Conservation (phyloP, 2,113 vertebrate genomes). For the Grammomys surdaster region DNA sequence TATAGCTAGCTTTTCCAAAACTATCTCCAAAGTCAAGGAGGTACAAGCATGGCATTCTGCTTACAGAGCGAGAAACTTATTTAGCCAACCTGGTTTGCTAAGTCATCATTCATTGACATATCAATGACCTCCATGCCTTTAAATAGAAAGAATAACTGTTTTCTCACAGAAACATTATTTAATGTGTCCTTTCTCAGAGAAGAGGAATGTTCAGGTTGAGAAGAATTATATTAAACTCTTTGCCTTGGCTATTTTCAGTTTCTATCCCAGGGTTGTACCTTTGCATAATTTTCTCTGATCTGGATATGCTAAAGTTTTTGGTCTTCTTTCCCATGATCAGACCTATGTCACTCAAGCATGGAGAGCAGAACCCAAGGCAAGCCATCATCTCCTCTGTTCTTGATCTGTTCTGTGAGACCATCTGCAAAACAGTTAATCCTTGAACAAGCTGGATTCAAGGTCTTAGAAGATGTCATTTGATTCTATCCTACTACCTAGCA, state of each 20-base stretch:
- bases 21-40: conserved; percentile 47
- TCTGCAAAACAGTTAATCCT: conserved; percentile 25
- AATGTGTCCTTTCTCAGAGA: conserved; percentile 52
- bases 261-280: background rate
- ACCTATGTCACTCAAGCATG: background rate
- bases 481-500: conserved; percentile 53
- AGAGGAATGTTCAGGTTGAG: conserved; percentile 25
- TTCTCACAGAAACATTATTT: conserved; percentile 18
- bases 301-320: background rate
- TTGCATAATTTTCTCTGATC: background rate
- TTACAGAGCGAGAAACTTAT: conserved; percentile 32
- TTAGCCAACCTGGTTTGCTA: conserved; percentile 45
- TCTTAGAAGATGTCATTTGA: conserved; percentile 59
- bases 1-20: conserved; percentile 9
- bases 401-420: background rate
- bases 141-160: conserved; percentile 55
- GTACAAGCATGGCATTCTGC: background rate
- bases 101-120: conserved; percentile 50
- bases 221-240: conserved; percentile 23
- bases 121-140: conserved; percentile 23
- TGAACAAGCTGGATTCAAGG: conserved; percentile 18
- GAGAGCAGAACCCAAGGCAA: background rate
- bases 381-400: conserved; percentile 24
- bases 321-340: conserved; percentile 39
- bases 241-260: conserved; percentile 26